Conservation (phyloP, 2,888 invertebrate species). For the Thyatira batis region DNA sequence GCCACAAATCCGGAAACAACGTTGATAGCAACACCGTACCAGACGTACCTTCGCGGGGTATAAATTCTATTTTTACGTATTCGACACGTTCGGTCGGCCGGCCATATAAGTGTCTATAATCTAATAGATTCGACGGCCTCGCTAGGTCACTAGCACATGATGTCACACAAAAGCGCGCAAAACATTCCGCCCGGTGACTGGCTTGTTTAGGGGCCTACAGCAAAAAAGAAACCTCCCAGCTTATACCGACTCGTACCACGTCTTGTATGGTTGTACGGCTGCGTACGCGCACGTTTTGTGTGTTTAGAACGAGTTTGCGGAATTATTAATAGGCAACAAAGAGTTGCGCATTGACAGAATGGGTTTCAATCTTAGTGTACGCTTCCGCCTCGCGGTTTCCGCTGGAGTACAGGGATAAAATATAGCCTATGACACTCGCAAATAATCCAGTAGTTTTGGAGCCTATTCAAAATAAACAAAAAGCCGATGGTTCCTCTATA, state of each 20-base stretch:
- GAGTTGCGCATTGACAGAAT: not conserved
- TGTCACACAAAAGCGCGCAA: conserved; percentile 59
- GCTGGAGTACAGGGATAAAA: no score
- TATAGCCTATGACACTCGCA: no score
- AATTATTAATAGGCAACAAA: not conserved
- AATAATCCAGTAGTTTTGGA: no score
- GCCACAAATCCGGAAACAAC: not conserved
- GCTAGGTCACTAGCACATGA: conserved; percentile 77
- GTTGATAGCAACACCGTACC: not conserved
- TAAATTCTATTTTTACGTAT: not conserved
- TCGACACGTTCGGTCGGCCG: conserved; percentile 32
- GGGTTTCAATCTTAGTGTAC: not conserved
- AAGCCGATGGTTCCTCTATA: no score
- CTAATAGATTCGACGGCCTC: conserved; percentile 65
- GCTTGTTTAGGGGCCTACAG: conserved; percentile 41
- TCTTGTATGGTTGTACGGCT: not conserved
- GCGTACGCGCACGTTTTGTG: not conserved
- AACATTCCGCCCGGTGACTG: conserved; percentile 55
- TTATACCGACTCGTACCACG: not conserved
- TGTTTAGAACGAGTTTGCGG: not conserved
- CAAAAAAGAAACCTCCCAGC: conserved; percentile 21
- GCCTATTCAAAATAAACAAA: no score
- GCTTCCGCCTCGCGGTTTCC: no score
- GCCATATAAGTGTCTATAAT: conserved; percentile 48
- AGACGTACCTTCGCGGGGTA: not conserved